phyloP scores from a whole-genome alignment of 2,113 vertebrate species.

The Micromys minutus region DNA sequence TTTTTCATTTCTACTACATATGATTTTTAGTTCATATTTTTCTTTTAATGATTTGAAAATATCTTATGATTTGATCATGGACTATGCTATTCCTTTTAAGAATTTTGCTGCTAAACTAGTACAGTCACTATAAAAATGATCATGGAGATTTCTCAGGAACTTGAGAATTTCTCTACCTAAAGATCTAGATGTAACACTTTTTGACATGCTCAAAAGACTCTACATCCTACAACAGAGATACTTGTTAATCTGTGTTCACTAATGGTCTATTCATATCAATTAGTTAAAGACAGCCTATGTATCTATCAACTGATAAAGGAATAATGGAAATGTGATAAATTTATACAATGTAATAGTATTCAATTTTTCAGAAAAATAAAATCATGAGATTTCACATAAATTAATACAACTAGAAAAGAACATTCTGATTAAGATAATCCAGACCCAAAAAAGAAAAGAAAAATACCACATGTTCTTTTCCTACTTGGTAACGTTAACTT shows the following conservation, averaged over 20 bases:
- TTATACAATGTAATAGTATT: background rate
- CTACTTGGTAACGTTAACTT: background rate
- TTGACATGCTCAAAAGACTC: background rate
- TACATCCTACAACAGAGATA: background rate
- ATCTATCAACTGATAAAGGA: background rate
- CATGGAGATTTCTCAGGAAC: background rate
- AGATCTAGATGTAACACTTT: background rate
- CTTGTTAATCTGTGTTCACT: background rate
- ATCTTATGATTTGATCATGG: too few relatives aligned
- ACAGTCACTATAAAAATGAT: background rate
- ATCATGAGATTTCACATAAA: background rate
- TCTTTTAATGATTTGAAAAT: background rate
- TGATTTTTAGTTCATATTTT: background rate
- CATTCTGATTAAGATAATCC: background rate
- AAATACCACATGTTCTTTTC: background rate
- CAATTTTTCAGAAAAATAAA: background rate
- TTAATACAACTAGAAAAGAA: background rate
- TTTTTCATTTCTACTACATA: background rate
- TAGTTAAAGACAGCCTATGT: background rate
- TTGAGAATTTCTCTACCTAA: background rate
- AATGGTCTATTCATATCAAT: background rate
- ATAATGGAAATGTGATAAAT: background rate
- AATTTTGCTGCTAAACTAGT: background rate
- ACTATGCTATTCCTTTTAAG: background rate
- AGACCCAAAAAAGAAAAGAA: background rate